Percentiles rank a stretch among this genome's conserved stretches.
These are phyloP conservation scores for Protonemura montana DNA, from an alignment of 2,888 invertebrate genomes.

Conservation along the genomic window DNA sequence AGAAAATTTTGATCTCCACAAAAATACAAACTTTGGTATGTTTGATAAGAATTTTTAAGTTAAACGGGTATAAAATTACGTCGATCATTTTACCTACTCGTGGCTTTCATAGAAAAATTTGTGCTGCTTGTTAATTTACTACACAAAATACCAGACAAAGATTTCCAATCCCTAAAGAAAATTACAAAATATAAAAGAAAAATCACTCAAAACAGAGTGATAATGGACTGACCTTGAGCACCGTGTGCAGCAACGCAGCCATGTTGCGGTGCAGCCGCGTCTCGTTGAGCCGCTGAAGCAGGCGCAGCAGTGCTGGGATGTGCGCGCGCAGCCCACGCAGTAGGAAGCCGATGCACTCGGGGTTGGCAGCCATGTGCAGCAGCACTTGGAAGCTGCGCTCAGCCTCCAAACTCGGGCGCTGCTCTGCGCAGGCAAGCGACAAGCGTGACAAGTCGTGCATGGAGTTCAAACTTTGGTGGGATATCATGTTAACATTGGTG, in stretches of 20 bases:
- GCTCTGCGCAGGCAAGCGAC: constrained; percentile 36
- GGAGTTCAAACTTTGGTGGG: too few relatives aligned
- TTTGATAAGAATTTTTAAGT: too few relatives aligned
- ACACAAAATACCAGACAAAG: too few relatives aligned
- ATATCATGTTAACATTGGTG: neutral
- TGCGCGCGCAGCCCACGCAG: constrained; percentile 60
- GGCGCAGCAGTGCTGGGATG: constrained; percentile 58
- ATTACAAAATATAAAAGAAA: too few relatives aligned
- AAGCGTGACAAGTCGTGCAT: neutral
- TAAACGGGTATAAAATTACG: too few relatives aligned
- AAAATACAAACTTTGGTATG: too few relatives aligned
- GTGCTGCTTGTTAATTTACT: too few relatives aligned
- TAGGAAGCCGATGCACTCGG: constrained; percentile 65
- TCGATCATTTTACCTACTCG: too few relatives aligned
- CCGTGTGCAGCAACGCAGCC: constrained; percentile 60
- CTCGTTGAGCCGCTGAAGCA: constrained; percentile 59
- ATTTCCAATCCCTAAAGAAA: too few relatives aligned
- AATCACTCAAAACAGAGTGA: neutral
- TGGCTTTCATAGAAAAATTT: too few relatives aligned
- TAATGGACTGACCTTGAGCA: constrained; percentile 59
- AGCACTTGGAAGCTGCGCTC: constrained; percentile 64
- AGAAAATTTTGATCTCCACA: too few relatives aligned
- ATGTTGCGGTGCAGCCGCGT: constrained; percentile 58
- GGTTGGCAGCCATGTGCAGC: constrained; percentile 64
- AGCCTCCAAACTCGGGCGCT: constrained; percentile 52